Conservation (phyloP, 2,113 vertebrate species). For the Osmerus mordax region DNA sequence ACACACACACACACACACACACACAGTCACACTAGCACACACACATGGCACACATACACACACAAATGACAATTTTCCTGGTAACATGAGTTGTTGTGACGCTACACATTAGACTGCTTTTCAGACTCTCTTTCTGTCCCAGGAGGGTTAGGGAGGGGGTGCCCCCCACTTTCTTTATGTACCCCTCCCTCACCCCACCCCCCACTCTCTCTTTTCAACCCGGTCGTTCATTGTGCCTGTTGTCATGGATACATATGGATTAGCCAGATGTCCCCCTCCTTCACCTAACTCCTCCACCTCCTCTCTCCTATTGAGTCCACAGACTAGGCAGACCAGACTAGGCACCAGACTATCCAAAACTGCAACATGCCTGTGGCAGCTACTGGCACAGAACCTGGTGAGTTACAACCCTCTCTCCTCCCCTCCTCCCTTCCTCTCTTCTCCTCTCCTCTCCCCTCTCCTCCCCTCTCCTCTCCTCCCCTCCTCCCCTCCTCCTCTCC, state of each 20-base stretch:
- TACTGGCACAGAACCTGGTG: slow-evolving; percentile 68
- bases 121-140: background rate
- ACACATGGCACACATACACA: too few species aligned
- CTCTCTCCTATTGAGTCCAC: background rate
- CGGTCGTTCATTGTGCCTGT: slow-evolving; percentile 21
- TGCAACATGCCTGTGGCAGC: slow-evolving; percentile 72
- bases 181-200: background rate
- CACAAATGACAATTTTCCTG: background rate
- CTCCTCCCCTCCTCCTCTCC: background rate
- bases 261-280: slow-evolving; percentile 21
- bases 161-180: background rate
- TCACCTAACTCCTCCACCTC: background rate
- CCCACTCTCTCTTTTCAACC: slow-evolving; percentile 1
- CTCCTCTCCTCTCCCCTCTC: background rate
- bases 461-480: background rate
- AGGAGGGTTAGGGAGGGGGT: background rate
- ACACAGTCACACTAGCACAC: too few species aligned
- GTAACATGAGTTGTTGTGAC: background rate
- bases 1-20: too few species aligned
- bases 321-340: background rate
- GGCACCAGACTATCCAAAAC: slow-evolving; percentile 39
- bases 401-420: slow-evolving; percentile 30
- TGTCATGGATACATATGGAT: slow-evolving; percentile 46
- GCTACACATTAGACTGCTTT: background rate
- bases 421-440: background rate